A percentile compares a stretch with the other conserved stretches of the same genome.
These are phyloP conservation scores for Dolichoris vasculosae DNA, from an alignment of 1,140 invertebrate genomes.

Conservation along the genomic window DNA sequence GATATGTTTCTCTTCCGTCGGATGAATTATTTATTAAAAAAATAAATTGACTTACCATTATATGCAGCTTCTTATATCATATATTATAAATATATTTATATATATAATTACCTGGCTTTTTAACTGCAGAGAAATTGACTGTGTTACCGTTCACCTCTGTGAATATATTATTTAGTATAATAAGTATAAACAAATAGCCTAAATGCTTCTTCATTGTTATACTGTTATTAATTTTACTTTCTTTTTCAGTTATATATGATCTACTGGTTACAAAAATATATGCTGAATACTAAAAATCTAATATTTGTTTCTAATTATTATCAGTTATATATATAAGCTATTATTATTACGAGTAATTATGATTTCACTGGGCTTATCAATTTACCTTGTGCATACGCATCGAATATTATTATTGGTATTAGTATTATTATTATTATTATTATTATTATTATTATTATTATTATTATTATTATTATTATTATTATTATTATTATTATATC, in stretches of 20 bases:
- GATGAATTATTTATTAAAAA: too few species aligned
- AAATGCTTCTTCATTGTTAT: not conserved
- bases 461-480: too few species aligned
- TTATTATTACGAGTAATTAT: slow-evolving; percentile 9
- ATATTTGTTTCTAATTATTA: not conserved
- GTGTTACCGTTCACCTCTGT: not conserved
- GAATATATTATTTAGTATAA: not conserved
- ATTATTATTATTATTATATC: too few species aligned
- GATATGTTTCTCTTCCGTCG: too few species aligned
- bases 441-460: too few species aligned
- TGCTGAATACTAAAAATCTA: not conserved
- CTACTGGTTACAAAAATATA: not conserved
- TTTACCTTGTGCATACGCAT: not conserved
- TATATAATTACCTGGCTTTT: not conserved
- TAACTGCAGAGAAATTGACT: not conserved
- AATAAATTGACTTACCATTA: too few species aligned
- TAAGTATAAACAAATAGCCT: not conserved
- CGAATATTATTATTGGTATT: not conserved
- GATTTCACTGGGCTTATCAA: not conserved
- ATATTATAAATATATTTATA: not conserved
- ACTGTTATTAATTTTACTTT: not conserved
- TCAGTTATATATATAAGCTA: not conserved
- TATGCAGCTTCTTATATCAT: too few species aligned
- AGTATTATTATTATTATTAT: too few species aligned
- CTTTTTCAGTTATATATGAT: not conserved